Evolutionary conservation across 2,888 invertebrate genomes (phyloP).

Genomic region (Drosophila pegasa): DNA sequence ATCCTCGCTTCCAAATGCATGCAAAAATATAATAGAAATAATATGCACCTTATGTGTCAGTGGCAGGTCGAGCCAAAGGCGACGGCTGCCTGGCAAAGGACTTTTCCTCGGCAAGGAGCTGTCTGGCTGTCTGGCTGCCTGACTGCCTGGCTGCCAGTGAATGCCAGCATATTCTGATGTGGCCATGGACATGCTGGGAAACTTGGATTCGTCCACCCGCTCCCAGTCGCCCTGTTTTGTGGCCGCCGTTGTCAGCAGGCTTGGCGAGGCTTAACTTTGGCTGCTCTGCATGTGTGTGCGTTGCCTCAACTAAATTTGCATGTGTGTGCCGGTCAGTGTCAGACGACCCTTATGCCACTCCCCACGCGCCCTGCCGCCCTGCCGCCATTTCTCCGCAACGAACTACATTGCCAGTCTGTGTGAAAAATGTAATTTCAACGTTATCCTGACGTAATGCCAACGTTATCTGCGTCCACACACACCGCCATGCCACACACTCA

Average conservation of each 20-base stretch:
- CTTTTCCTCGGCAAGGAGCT: slow-evolving; percentile 3
- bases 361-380: neutral
- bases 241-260: slow-evolving; percentile 31
- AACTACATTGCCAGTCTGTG: slow-evolving; percentile 53
- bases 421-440: slow-evolving; percentile 79
- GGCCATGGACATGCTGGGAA: slow-evolving; percentile 21
- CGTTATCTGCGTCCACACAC: slow-evolving; percentile 74
- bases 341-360: slow-evolving; percentile 22
- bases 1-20: slow-evolving; percentile 19
- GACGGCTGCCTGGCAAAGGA: slow-evolving; percentile 11
- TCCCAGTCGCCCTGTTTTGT: slow-evolving; percentile 32
- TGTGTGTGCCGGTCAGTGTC: slow-evolving; percentile 67
- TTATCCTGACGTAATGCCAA: slow-evolving; percentile 77
- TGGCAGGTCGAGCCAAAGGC: slow-evolving; percentile 31
- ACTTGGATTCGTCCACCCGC: slow-evolving; percentile 3
- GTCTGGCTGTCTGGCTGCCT: slow-evolving; percentile 8
- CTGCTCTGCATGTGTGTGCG: slow-evolving; percentile 40
- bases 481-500: slow-evolving; percentile 25
- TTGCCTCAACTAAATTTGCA: slow-evolving; percentile 62
- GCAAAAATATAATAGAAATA: slow-evolving; percentile 59
- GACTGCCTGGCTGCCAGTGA: slow-evolving; percentile 22
- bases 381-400: slow-evolving; percentile 8
- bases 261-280: slow-evolving; percentile 61
- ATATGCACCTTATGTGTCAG: slow-evolving; percentile 69
- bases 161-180: slow-evolving; percentile 48